Conservation (phyloP, 1,140 invertebrate genomes). For the Pentalonia nigronervosa region DNA sequence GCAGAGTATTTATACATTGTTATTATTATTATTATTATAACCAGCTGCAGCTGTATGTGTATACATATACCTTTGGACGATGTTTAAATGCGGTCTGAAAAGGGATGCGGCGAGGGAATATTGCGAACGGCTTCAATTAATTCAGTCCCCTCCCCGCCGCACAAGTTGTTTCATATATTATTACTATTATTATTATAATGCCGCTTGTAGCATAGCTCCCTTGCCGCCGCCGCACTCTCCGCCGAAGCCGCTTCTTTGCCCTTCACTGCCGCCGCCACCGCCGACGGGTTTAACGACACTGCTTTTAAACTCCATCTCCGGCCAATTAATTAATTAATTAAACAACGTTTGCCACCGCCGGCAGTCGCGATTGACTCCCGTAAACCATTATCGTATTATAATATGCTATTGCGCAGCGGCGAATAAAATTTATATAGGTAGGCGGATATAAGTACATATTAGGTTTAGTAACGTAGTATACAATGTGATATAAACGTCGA, state of each 20-base stretch:
- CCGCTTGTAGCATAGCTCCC: neutral
- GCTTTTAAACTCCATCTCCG: slow-evolving; percentile 33
- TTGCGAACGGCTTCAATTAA: slow-evolving; percentile 35
- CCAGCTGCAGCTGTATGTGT: neutral
- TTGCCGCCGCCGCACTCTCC: neutral
- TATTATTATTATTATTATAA: neutral
- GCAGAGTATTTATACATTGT: neutral
- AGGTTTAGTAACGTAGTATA: neutral
- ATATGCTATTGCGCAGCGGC: neutral
- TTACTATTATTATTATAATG: neutral
- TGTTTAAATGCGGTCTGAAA: neutral
- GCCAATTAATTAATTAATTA: slow-evolving; percentile 42
- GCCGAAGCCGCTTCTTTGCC: neutral
- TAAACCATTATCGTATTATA: neutral
- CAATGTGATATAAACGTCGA: too few species aligned
- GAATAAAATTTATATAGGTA: neutral
- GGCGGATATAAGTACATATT: neutral
- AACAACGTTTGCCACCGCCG: slow-evolving; percentile 9
- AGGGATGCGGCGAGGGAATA: neutral
- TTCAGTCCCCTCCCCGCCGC: neutral
- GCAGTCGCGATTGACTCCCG: neutral
- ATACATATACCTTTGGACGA: neutral
- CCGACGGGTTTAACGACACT: slow-evolving; percentile 26
- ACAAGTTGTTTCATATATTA: neutral
- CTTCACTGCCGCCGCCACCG: neutral